A percentile compares a stretch with the other conserved stretches of the same genome.
phyloP scores from a whole-genome alignment of 2,797 vertebrate species.

The Morus bassanus region DNA sequence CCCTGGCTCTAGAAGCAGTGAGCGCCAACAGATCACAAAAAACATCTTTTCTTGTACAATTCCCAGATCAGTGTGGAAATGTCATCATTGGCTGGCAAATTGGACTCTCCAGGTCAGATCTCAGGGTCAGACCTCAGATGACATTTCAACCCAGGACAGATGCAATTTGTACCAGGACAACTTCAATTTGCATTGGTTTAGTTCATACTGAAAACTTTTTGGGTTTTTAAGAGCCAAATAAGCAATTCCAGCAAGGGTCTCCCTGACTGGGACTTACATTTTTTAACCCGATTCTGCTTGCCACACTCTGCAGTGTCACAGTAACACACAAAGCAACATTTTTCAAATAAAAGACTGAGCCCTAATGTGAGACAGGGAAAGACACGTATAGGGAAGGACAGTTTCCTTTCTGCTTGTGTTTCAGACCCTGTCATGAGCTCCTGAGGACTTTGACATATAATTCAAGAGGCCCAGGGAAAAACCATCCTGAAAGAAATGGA shows the following conservation, averaged over 20 bases:
- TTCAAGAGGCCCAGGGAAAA: background rate
- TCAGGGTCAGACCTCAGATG: slow-evolving; percentile 23
- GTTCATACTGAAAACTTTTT: background rate
- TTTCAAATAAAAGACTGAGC: background rate
- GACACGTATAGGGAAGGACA: background rate
- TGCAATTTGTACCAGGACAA: slow-evolving; percentile 14
- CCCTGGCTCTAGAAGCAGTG: background rate
- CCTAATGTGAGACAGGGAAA: background rate
- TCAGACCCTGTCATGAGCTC: background rate
- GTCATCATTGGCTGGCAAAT: background rate
- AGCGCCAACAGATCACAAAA: background rate
- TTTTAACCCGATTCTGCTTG: background rate
- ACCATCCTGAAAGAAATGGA: background rate
- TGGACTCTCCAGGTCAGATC: background rate
- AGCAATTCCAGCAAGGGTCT: background rate
- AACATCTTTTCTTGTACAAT: background rate
- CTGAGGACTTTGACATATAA: background rate
- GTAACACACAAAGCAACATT: background rate
- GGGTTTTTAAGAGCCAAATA: background rate
- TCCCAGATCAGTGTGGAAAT: slow-evolving; percentile 24
- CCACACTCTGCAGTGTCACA: background rate
- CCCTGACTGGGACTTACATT: background rate
- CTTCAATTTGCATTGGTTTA: background rate
- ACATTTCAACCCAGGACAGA: slow-evolving; percentile 11
- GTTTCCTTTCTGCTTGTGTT: background rate